Evolutionary conservation across 2,888 invertebrate species (phyloP).

Genomic region (Agrotis segetum): DNA sequence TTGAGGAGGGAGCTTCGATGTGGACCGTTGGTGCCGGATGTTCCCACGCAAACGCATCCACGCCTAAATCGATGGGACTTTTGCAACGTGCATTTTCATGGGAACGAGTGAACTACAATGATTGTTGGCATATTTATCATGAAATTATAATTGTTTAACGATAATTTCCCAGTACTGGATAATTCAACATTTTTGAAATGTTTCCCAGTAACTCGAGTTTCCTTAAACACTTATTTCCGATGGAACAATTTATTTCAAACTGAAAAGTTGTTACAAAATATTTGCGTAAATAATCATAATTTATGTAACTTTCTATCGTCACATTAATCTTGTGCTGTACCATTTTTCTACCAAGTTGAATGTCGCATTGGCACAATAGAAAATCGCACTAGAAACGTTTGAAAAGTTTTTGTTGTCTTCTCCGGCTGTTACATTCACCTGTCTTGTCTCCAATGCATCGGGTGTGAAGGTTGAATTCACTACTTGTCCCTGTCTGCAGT

Average conservation of each 20-base stretch:
- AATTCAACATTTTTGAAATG: background rate
- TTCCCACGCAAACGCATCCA: constrained; percentile 83
- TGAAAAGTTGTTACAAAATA: background rate
- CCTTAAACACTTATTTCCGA: background rate
- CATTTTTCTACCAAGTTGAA: constrained; percentile 68
- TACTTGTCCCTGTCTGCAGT: constrained; percentile 82
- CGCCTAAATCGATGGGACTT: constrained; percentile 64
- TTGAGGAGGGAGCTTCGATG: constrained; percentile 58
- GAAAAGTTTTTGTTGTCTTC: constrained; percentile 86
- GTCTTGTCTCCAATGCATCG: constrained; percentile 78
- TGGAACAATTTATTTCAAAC: background rate
- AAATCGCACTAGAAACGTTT: constrained; percentile 83
- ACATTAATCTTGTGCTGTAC: constrained; percentile 64
- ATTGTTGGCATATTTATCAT: background rate
- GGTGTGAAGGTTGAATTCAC: constrained; percentile 71
- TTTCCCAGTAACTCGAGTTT: background rate
- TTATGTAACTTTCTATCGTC: constrained; percentile 47
- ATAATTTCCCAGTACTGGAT: constrained; percentile 1
- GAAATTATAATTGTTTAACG: constrained; percentile 9
- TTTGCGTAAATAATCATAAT: constrained; percentile 16
- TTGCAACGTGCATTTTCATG: constrained; percentile 56
- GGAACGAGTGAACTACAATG: constrained; percentile 6
- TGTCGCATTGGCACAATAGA: constrained; percentile 75
- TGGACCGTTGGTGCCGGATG: constrained; percentile 77
- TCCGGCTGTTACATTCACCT: constrained; percentile 87